phyloP scores from a whole-genome alignment of 2,797 vertebrate genomes.

The Scolopax rusticola region DNA sequence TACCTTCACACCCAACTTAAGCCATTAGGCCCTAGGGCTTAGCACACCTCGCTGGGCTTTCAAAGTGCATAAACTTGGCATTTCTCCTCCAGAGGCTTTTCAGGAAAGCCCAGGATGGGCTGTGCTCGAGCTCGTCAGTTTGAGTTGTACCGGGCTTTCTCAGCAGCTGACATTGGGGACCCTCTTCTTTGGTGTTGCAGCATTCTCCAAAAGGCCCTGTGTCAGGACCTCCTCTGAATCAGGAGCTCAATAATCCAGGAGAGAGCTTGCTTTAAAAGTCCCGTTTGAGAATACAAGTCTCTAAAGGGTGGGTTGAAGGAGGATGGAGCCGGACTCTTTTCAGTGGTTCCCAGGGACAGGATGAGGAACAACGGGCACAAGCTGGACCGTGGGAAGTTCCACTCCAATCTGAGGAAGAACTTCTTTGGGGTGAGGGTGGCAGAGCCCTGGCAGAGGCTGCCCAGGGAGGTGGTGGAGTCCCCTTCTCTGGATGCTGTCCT shows the following conservation, averaged over 20 bases:
- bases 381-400: too few species aligned
- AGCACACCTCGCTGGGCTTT: accelerated
- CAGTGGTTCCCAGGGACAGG: too few species aligned
- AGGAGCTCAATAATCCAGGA: accelerated
- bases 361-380: too few species aligned
- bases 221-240: neutral
- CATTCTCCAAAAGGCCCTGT: accelerated
- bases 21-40: neutral
- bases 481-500: too few species aligned
- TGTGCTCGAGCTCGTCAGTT: neutral
- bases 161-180: neutral
- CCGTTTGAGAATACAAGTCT: too few species aligned
- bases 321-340: too few species aligned
- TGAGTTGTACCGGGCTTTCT: neutral
- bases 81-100: neutral
- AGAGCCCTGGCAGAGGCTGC: too few species aligned
- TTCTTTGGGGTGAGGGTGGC: too few species aligned
- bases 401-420: too few species aligned
- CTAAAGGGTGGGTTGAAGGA: too few species aligned
- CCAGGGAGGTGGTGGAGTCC: too few species aligned
- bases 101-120: neutral
- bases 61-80: neutral
- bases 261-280: too few species aligned
- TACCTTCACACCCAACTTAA: neutral
- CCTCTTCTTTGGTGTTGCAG: accelerated